These are phyloP conservation scores for Gavia stellata DNA, from an alignment of 2,113 vertebrate genomes.

Conservation along the genomic window DNA sequence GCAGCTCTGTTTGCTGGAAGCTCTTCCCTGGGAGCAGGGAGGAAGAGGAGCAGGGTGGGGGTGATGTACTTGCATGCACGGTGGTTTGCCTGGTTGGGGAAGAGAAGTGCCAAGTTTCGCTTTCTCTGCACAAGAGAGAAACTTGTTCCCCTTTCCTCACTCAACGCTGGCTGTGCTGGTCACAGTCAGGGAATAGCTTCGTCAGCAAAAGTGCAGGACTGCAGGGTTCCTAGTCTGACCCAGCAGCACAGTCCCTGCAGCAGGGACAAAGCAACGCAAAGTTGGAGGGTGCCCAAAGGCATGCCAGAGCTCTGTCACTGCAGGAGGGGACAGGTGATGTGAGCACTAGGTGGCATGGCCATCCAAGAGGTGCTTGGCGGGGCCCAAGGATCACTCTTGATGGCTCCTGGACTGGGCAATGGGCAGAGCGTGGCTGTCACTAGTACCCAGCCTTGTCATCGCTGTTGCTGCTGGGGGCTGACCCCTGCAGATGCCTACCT, in stretches of 20 bases:
- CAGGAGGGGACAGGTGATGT: background rate
- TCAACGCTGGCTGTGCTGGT: background rate
- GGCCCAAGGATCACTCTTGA: background rate
- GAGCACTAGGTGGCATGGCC: background rate
- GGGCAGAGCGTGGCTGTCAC: background rate
- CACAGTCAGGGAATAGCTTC: background rate
- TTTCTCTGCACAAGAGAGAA: background rate
- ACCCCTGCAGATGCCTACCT: background rate
- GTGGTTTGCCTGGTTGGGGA: background rate
- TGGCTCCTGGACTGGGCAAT: background rate
- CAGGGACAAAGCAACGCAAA: background rate
- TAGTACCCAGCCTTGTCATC: background rate
- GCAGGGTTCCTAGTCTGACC: background rate
- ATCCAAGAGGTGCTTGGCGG: background rate
- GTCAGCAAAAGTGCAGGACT: background rate
- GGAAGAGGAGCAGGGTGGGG: background rate
- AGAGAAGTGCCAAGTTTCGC: background rate
- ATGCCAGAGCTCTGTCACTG: background rate
- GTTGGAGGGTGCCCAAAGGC: background rate
- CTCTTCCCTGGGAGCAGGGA: background rate
- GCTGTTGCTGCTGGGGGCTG: background rate
- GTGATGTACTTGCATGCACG: background rate
- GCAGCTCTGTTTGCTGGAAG: background rate
- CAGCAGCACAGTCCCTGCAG: background rate
- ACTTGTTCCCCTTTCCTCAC: background rate